Evolutionary conservation across 2,797 vertebrate genomes (phyloP), one percentile per base, ranked within the genome.

Genomic region (Anabacerthia variegaticeps): DNA sequence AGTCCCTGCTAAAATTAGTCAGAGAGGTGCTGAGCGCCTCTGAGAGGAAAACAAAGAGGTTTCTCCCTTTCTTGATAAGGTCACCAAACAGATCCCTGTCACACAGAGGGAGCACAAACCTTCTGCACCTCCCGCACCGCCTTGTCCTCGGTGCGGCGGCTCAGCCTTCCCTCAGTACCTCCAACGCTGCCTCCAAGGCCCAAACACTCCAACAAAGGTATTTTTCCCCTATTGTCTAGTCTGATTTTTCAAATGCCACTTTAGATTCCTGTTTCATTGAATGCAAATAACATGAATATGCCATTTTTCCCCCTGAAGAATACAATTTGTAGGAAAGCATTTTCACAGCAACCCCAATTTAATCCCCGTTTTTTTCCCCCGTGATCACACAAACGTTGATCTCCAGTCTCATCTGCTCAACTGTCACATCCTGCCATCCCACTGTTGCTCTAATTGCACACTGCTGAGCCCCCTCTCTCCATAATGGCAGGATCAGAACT

Each of bases 371-470:
- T 59, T 66, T 58, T 36, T 12, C 2, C 26, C 63, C n/a, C 26
- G 1, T 78, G 71, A 96, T 69, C 83, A 91, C 54, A 87, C 63
- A 82, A 95, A 88, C 1, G 16, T 58, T 44, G 32, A 78, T 92
- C 77, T 92, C 72, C 59, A 81, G 68, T 55, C 89, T 95, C 80
- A 88, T 92, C 81, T 93, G 89, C 89, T 96, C 92, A 82, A 51
- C 71, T 82, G 80, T 62, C 93, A 82, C 84, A 92, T 73, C 66
- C 69, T 94, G 73, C 86, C 69, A 82, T 48, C 78, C 58, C 52
- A 93, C 91, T 76, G 93, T 16, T 90, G 89, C 79, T 95, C 85
- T 95, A 93, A 96, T 65, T 91, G 88, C 65, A 59, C 55, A 16
- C 89, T 88, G 89, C 88, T 90, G 91, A 94, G 89, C 84, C 71